A percentile compares a stretch with the other conserved stretches of the same genome.
Conservation (phyloP, 1,140 invertebrate species). For the Phortica variegata region DNA sequence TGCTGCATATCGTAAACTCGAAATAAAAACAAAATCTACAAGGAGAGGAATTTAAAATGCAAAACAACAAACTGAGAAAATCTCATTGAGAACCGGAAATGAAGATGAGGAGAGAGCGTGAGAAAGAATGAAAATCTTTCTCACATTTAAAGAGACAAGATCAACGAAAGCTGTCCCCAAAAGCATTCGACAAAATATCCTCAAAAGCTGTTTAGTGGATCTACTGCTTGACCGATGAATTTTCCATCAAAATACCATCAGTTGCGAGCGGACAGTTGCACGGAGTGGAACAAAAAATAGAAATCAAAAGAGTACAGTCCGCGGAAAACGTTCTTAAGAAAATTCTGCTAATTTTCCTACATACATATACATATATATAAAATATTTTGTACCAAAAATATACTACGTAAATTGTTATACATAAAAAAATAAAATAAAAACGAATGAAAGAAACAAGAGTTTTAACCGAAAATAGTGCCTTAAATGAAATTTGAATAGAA, state of each 20-base stretch:
- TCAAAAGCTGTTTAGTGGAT: too few species aligned
- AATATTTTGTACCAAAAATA: slow-evolving; percentile 46
- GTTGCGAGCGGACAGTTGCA: slow-evolving; percentile 58
- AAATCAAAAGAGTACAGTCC: slow-evolving; percentile 50
- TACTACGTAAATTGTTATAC: slow-evolving; percentile 25
- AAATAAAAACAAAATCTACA: too few species aligned
- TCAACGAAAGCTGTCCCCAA: too few species aligned
- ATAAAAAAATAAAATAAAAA: slow-evolving; percentile 23
- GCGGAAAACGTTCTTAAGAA: slow-evolving; percentile 54
- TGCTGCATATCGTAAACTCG: too few species aligned
- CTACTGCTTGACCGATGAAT: slow-evolving; percentile 26
- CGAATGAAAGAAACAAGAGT: slow-evolving; percentile 44
- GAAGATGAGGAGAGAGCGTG: too few species aligned
- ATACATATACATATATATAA: slow-evolving; percentile 25
- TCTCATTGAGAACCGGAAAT: too few species aligned
- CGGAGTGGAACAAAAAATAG: slow-evolving; percentile 56
- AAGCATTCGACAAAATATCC: too few species aligned
- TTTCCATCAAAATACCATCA: slow-evolving; percentile 45
- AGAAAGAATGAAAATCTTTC: too few species aligned
- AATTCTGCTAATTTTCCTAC: slow-evolving; percentile 35
- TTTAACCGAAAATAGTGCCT: slow-evolving; percentile 51
- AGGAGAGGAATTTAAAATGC: too few species aligned
- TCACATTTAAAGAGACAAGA: too few species aligned
- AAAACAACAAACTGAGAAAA: too few species aligned
- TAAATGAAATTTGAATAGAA: slow-evolving; percentile 9